Base-by-base conservation (phyloP, 1,140 invertebrate genomes). In the Sarcophaga bullata region DNA sequence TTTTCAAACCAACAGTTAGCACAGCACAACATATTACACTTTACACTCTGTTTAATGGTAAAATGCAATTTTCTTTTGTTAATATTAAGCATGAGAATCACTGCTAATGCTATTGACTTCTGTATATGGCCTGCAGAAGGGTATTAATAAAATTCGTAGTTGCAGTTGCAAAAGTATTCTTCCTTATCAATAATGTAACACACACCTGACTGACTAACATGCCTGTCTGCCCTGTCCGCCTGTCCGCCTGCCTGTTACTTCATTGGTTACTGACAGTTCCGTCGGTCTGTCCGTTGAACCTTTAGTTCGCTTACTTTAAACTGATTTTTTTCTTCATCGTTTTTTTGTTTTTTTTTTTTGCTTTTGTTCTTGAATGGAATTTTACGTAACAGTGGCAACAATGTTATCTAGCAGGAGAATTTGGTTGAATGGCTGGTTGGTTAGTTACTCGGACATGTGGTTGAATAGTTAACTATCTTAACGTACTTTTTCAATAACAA, bases 111-210 rank as follows among this genome's bases (percentile, higher is more conserved):
- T 4, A 37, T 37, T 37, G 25, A 37, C 25, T 37, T 37, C 4
- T 37, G 25, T 37, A 37, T 37, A 37, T 37, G 25, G 25, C 25
- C 25, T 2, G 25, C 25, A 2, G 25, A 37, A 37, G 25, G 25
- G 25, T 37, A 37, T 37, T 37, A 37, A 58, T 17, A 68, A 68
- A 68, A 68, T 7, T 25, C 17, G 19, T 68, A 68, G 62, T 19
- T 68, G 62, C 17, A 68, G 13, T 58, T n/a, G 17, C 17, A 68
- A 19, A 78, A 78, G 50, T 37, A 37, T 37, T 37, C 25, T 37
- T 78, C 75, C 75, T 78, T 78, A 78, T 78, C 75, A 78, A 78
- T 78, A 19, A 52, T 78, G 75, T 17, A 78, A 50, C 75, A 52
- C n/a, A 50, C 48, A 50, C 75, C 75, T 78, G 75, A 50, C 75